A percentile compares a stretch with the other conserved stretches of the same genome.
Evolutionary conservation across 2,888 invertebrate genomes (phyloP).

Genomic region (Megaustenia siamemsis): DNA sequence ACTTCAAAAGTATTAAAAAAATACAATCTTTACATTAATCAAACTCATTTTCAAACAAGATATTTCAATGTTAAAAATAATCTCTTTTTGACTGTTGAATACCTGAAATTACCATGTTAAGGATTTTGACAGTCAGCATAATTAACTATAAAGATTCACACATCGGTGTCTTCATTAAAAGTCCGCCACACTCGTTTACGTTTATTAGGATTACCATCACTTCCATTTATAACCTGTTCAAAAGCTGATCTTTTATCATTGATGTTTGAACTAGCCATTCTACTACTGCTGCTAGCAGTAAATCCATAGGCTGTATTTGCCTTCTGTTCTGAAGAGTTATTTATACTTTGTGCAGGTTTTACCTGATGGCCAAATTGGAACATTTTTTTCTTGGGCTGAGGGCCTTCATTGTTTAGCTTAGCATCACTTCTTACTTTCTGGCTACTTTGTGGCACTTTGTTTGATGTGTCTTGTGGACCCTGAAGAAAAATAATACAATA

Average conservation of each 20-base stretch:
- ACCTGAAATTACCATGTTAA: not conserved
- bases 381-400: not conserved
- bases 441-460: not conserved
- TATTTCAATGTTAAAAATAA: not conserved
- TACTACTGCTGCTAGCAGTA: not conserved
- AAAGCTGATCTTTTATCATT: not conserved
- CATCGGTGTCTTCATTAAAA: not conserved
- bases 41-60: no score
- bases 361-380: not conserved
- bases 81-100: not conserved
- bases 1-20: no score
- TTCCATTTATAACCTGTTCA: not conserved
- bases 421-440: slow-evolving; percentile 10
- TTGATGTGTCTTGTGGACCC: not conserved
- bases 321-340: not conserved
- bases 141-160: not conserved
- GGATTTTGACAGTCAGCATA: not conserved
- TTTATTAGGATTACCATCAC: not conserved
- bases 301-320: slow-evolving; percentile 1
- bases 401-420: not conserved
- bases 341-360: not conserved
- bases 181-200: not conserved
- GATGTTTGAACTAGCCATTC: not conserved
- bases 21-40: no score
- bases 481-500: not conserved